Percentiles rank a stretch among this genome's conserved stretches.
Conservation (phyloP, 2,113 vertebrate genomes). For the Dicentrarchus labrax region DNA sequence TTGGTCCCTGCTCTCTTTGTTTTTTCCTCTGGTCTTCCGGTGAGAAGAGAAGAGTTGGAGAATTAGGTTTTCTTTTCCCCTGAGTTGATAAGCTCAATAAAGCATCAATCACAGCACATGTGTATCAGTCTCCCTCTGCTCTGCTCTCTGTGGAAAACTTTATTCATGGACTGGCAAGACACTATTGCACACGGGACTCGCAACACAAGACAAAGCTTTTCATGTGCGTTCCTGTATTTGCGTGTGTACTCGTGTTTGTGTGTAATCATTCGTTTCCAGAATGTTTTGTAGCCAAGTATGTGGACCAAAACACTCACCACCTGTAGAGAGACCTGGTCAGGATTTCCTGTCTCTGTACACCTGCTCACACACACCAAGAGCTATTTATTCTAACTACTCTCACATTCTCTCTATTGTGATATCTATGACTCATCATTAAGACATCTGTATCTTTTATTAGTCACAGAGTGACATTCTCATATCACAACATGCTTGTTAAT, state of each 20-base stretch:
- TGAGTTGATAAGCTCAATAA: conserved; percentile 61
- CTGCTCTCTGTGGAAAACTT: conserved; percentile 42
- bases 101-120: conserved; percentile 57
- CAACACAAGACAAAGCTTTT: conserved; percentile 25
- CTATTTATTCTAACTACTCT: conserved; percentile 17
- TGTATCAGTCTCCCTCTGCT: conserved; percentile 40
- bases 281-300: not conserved
- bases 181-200: conserved; percentile 4
- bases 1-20: conserved; percentile 22
- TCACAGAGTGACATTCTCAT: conserved; percentile 40
- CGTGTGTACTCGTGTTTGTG: not conserved
- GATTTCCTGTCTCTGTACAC: conserved; percentile 4
- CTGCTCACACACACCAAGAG: conserved; percentile 3
- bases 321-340: conserved; percentile 7
- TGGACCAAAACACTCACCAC: not conserved
- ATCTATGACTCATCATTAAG: conserved; percentile 57
- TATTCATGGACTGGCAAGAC: conserved; percentile 40
- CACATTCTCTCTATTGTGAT: not conserved
- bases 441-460: conserved; percentile 44
- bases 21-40: conserved; percentile 36
- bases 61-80: conserved; percentile 41
- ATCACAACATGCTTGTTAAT: conserved; percentile 23
- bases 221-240: not conserved
- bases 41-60: conserved; percentile 34
- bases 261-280: not conserved